Conservation (phyloP, 92 coral and sea anemone genomes). For the Metridium senile region DNA sequence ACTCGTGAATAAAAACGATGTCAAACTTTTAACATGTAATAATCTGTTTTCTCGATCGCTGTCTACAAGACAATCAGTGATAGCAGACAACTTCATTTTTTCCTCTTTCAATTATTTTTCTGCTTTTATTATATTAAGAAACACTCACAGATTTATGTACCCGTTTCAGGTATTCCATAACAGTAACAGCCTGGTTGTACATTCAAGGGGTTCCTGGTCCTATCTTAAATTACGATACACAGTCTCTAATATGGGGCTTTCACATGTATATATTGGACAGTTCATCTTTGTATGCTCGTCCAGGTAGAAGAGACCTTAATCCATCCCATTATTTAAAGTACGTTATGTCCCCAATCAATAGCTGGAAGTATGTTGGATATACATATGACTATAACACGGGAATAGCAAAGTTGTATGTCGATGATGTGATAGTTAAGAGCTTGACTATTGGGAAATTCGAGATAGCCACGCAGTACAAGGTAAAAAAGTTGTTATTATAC, state of each 20-base stretch:
- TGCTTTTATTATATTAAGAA: too few relatives aligned
- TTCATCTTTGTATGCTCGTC: not conserved
- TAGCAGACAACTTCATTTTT: too few relatives aligned
- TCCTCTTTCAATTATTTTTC: too few relatives aligned
- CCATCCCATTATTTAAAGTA: not conserved
- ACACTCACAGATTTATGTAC: not conserved
- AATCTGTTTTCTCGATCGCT: too few relatives aligned
- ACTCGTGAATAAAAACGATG: too few relatives aligned
- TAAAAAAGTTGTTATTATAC: not conserved
- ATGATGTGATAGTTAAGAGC: conserved; percentile 11
- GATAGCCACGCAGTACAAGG: conserved; percentile 26
- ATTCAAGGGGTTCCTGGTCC: not conserved
- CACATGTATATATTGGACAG: not conserved
- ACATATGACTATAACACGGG: conserved; percentile 18
- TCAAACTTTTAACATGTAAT: too few relatives aligned
- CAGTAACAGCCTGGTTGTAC: not conserved
- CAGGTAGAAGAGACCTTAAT: conserved; percentile 1
- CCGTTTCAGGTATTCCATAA: not conserved
- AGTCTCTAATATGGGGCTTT: not conserved
- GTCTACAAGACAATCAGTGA: too few relatives aligned
- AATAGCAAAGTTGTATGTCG: not conserved
- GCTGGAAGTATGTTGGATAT: conserved; percentile 33
- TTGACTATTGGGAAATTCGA: conserved; percentile 18
- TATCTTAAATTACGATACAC: not conserved
- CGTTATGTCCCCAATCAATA: not conserved